phyloP scores from a whole-genome alignment of 2,113 vertebrate species.

The Puffinus mauretanicus region DNA sequence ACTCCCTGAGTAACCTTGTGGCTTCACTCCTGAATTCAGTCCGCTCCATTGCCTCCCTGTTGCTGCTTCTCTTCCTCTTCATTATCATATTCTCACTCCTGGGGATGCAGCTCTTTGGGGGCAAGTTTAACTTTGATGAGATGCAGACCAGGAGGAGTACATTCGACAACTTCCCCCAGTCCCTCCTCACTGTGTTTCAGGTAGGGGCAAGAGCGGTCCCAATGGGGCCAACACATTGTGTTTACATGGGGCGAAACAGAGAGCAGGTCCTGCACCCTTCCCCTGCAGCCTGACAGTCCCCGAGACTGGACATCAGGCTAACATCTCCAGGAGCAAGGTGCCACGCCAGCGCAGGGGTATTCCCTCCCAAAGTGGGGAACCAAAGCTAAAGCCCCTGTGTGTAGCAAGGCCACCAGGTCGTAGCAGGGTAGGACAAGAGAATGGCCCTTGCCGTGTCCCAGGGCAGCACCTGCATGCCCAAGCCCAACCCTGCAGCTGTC shows the following conservation, averaged over 20 bases:
- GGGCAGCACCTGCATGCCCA: not conserved
- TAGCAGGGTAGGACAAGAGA: not conserved
- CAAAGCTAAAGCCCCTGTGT: not conserved
- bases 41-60: conserved; percentile 96
- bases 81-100: conserved; percentile 99
- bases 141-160: conserved; percentile 94
- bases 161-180: conserved; percentile 98
- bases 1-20: conserved; percentile 97
- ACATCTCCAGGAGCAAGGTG: not conserved
- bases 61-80: conserved; percentile 98
- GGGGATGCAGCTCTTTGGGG: conserved; percentile 99
- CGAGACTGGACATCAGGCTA: too few relatives aligned
- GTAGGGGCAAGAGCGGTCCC: conserved; percentile 57
- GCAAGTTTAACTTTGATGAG: conserved; percentile 98
- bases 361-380: not conserved
- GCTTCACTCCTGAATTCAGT: conserved; percentile 96
- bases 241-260: not conserved
- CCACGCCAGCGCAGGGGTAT: not conserved
- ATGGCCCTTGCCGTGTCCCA: not conserved
- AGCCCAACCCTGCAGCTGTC: not conserved
- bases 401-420: not conserved
- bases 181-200: conserved; percentile 98
- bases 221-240: rapidly evolving
- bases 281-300: not conserved
- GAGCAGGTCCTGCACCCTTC: not conserved